Percentiles rank a stretch among this genome's conserved stretches.
Evolutionary conservation across 1,140 invertebrate species (phyloP).

Genomic region (Halictus rubicundus): DNA sequence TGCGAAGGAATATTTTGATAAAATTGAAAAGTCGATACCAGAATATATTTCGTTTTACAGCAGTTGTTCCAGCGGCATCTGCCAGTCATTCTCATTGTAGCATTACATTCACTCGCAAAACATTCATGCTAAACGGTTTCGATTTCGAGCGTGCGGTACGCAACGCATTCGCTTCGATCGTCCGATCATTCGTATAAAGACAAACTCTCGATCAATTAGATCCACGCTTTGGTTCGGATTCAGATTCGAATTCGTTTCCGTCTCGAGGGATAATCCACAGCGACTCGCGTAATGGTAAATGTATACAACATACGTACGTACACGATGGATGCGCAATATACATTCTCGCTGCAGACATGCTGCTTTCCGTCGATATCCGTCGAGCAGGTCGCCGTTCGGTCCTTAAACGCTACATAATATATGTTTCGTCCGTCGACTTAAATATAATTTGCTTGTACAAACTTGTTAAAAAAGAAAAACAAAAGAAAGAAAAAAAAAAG

Average conservation of each 20-base stretch:
- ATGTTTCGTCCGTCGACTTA: slow-evolving; percentile 1
- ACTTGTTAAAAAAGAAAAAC: background rate
- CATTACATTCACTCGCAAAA: slow-evolving; percentile 20
- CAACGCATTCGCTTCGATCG: background rate
- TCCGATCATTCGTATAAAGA: background rate
- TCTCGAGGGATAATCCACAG: background rate
- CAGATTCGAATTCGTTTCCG: background rate
- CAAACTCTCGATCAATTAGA: background rate
- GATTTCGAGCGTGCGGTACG: background rate
- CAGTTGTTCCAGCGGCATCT: slow-evolving; percentile 7
- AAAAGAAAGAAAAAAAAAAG: too few relatives aligned
- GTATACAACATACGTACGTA: too few relatives aligned
- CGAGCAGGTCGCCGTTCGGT: slow-evolving; percentile 32
- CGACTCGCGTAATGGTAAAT: background rate
- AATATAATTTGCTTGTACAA: background rate
- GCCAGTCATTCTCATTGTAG: slow-evolving; percentile 7
- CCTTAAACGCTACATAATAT: slow-evolving; percentile 4
- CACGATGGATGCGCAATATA: too few relatives aligned
- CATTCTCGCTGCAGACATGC: too few relatives aligned
- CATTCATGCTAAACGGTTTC: slow-evolving; percentile 8
- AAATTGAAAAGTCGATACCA: slow-evolving; percentile 43
- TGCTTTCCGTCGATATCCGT: slow-evolving; percentile 16
- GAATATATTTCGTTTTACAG: slow-evolving; percentile 42
- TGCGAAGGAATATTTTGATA: too few relatives aligned
- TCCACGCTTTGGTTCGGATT: too few relatives aligned